Evolutionary conservation across 2,113 vertebrate species (phyloP).

Genomic region (Oplegnathus fasciatus): DNA sequence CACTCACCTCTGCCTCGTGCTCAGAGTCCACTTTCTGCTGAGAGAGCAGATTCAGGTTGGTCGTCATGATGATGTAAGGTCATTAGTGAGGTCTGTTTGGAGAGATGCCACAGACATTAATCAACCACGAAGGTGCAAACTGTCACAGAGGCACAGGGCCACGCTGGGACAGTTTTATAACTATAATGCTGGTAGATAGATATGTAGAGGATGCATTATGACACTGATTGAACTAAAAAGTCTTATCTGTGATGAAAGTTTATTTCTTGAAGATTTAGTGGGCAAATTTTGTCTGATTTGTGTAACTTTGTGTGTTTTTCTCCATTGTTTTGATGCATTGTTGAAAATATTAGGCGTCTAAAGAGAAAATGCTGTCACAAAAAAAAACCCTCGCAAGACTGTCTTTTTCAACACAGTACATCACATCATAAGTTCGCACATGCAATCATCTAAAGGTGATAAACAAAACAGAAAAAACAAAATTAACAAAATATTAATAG

Average conservation of each 20-base stretch:
- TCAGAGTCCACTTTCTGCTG: constrained; percentile 93
- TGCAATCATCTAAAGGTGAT: background rate
- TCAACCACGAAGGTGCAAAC: constrained; percentile 69
- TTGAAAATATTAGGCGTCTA: background rate
- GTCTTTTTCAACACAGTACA: background rate
- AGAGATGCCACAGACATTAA: constrained; percentile 86
- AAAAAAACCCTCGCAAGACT: background rate
- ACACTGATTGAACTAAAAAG: background rate
- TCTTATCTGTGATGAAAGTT: background rate
- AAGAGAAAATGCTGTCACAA: background rate
- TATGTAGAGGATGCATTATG: background rate
- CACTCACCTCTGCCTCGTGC: constrained; percentile 93
- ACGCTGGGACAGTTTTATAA: background rate
- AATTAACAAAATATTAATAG: background rate
- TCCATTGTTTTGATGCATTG: background rate
- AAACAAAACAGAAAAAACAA: background rate
- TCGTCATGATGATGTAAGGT: constrained; percentile 91
- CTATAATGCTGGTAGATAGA: background rate
- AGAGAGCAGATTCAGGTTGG: constrained; percentile 91
- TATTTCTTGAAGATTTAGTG: background rate
- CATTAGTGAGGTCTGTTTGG: constrained; percentile 91
- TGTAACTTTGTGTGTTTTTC: background rate
- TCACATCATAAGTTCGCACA: background rate
- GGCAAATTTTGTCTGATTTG: background rate
- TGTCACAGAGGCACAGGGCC: background rate